A percentile compares a stretch with the other conserved stretches of the same genome.
These are phyloP conservation scores for Rhopalosiphum padi DNA, from an alignment of 1,140 invertebrate species.

Conservation along the genomic window DNA sequence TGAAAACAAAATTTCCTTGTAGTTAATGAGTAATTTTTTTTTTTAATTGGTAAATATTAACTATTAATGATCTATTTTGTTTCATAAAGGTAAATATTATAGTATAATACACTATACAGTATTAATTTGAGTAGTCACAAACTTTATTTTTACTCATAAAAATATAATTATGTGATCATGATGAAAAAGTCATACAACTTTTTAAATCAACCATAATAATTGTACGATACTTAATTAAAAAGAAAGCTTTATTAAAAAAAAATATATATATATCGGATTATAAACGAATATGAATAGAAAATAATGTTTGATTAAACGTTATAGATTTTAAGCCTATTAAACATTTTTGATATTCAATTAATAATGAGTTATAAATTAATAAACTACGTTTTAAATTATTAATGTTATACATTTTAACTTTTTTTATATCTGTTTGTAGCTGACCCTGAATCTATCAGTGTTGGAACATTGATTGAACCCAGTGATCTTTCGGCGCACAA, in stretches of 20 bases:
- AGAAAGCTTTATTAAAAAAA: neutral
- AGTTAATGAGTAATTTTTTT: neutral
- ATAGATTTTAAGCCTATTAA: neutral
- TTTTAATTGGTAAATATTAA: neutral
- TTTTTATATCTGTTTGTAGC: neutral
- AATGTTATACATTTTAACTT: neutral
- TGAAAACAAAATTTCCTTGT: neutral
- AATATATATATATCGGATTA: neutral
- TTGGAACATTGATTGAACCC: neutral
- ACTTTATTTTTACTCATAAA: neutral
- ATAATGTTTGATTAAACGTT: neutral
- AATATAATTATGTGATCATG: neutral
- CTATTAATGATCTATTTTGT: neutral
- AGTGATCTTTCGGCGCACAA: neutral
- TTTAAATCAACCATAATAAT: neutral
- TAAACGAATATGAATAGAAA: neutral
- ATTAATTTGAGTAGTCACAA: neutral
- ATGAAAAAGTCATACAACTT: neutral
- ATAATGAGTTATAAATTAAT: neutral
- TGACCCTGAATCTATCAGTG: constrained; percentile 33
- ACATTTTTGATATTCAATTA: neutral
- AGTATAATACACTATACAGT: neutral
- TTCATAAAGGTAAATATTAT: neutral
- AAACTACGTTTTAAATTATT: neutral
- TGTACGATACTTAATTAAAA: neutral